Conservation (phyloP, 2,113 vertebrate species). For the Tonatia bakeri region DNA sequence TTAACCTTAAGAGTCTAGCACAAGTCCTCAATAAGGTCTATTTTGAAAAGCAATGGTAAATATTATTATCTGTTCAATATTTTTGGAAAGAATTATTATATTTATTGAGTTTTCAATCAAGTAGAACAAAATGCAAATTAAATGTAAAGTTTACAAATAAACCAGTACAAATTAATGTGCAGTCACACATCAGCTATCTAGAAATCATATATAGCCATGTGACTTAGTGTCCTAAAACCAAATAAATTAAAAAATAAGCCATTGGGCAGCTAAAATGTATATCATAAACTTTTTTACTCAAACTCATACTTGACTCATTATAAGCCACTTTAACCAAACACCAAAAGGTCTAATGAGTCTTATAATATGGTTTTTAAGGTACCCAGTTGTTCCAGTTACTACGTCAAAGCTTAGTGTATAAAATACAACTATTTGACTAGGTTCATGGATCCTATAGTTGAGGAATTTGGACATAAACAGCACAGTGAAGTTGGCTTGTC, state of each 20-base stretch:
- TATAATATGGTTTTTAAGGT: neutral
- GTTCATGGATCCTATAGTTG: neutral
- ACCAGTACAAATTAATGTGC: neutral
- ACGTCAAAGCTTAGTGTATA: neutral
- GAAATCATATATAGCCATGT: neutral
- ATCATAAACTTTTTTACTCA: neutral
- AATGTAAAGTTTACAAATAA: constrained; percentile 20
- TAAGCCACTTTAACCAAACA: neutral
- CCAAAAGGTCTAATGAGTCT: neutral
- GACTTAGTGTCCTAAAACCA: neutral
- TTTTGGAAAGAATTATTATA: neutral
- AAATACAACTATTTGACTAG: neutral
- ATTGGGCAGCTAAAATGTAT: neutral
- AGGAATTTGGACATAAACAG: neutral
- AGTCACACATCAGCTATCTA: neutral
- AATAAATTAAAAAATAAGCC: neutral
- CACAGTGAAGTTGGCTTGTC: neutral
- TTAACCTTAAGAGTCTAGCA: neutral
- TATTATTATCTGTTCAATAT: neutral
- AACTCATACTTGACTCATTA: constrained; percentile 16
- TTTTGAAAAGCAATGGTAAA: neutral
- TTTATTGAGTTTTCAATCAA: constrained; percentile 41
- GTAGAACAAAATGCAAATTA: neutral
- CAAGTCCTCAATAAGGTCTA: neutral
- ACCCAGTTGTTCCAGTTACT: neutral